Base-by-base conservation (phyloP, 2,888 invertebrate species). In the Heliothis peltigera region DNA sequence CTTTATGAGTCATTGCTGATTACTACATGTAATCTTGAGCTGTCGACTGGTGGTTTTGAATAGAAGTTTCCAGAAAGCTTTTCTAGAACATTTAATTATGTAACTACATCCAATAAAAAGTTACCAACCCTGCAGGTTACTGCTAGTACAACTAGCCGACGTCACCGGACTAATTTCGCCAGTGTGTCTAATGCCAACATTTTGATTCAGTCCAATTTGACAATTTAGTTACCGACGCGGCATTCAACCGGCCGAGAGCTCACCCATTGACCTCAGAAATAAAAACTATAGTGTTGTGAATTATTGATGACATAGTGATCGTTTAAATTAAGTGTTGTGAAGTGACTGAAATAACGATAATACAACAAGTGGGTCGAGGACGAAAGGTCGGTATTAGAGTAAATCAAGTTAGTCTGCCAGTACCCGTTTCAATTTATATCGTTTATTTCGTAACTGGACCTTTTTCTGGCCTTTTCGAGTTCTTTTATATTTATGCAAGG, bases 151-250 rank as follows among this genome's bases (percentile, higher is more conserved):
- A 69, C 70, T 55, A 71, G 73, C 82, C 76, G 72, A 81, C 89
- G 89, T 90, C 91, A 89, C 83, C 78, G 82, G 81, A 89, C 88
- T 87, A 87, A 89, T 88, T 88, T 86, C 83, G 82, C 86, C 76
- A 79, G 85, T 83, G 86, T 53, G 81, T 72, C 77, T 84, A 84
- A 80, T 91, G 92, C 92, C 92, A 93, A 89, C 88, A 82, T 79
- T 88, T 89, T 87, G 89, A 91, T 89, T 89, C 90, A 88, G 88
- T 85, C 83, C 89, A 86, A 88, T 89, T 89, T 89, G 89, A 90
- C 91, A 88, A 90, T 91, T 92, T 86, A 93, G 94, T 92, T 84
- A 85, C 80, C 84, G 83, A 83, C 85, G 84, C 87, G 87, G 84
- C 86, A 86, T 88, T 86, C 87, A 84, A 78, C 77, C 76, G 77